Evolutionary conservation across 2,888 invertebrate genomes (phyloP).

Genomic region (Adela reaumurella): DNA sequence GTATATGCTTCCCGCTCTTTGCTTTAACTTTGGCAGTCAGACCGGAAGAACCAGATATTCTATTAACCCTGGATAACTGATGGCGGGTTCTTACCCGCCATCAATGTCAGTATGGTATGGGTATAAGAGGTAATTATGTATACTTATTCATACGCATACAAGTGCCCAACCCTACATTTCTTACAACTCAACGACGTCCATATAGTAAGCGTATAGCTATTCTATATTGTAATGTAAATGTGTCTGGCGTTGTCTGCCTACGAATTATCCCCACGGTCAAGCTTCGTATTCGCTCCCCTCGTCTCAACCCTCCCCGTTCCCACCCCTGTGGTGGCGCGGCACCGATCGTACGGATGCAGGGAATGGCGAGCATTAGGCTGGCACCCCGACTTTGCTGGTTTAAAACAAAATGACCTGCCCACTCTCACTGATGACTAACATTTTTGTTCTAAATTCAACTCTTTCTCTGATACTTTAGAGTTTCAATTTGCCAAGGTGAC

Average conservation of each 20-base stretch:
- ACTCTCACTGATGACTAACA: background rate
- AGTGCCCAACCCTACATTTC: too few species aligned
- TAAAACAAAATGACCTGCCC: slow-evolving; percentile 30
- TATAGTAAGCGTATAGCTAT: too few species aligned
- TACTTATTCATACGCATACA: too few species aligned
- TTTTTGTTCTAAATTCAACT: background rate
- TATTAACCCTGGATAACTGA: too few species aligned
- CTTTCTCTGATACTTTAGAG: background rate
- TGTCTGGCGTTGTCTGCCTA: slow-evolving; percentile 48
- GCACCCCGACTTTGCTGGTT: slow-evolving; percentile 34
- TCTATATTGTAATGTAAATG: slow-evolving; percentile 52
- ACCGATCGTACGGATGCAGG: slow-evolving; percentile 13
- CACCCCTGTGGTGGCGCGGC: slow-evolving; percentile 10
- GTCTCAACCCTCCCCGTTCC: background rate
- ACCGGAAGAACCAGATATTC: too few species aligned
- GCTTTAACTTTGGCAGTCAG: too few species aligned
- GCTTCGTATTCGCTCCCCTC: slow-evolving; percentile 16
- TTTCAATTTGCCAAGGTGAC: background rate
- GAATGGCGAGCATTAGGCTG: slow-evolving; percentile 41
- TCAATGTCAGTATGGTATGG: too few species aligned
- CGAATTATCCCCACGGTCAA: slow-evolving; percentile 54
- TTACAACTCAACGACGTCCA: too few species aligned
- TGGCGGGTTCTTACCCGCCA: too few species aligned
- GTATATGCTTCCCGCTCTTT: too few species aligned
- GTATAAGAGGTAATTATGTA: too few species aligned